Evolutionary conservation across 2,888 invertebrate genomes (phyloP), one percentile per base, ranked within the genome.

Genomic region (Aphrophora alni): DNA sequence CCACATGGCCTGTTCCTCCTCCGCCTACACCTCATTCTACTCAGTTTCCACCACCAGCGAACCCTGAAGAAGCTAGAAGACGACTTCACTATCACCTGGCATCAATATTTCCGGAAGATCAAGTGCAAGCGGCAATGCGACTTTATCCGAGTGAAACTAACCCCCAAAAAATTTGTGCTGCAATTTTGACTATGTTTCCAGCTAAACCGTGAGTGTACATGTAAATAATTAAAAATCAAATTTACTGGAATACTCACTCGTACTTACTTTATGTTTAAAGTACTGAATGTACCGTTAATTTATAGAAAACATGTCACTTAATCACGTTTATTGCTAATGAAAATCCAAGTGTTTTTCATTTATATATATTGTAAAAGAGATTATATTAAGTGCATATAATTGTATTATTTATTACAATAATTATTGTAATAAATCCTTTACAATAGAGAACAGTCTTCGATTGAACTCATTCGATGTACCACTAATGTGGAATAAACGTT

Each of bases 21-120:
- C 82, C 82, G 26, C 77, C 83, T 1, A 69, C 78, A 77, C 88
- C 70, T n/a, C 68, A 76, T 68, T 38, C 75, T 14, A 69, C 77
- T 78, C 27, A 69, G 28, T 73, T 70, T 79, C 83, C 83, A 68
- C 85, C 83, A 10, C 89, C 89, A 89, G 85, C 88, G 83, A 82
- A 83, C 14, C 83, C 87, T 7, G 90, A 91, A 80, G 96, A 96
- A 85, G 93, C 93, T 25, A 91, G 97, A 0, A 90, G 94, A 33
- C 92, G 93, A 84, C 89, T 97, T 87, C 96, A 95, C 88, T 97
- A 94, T 88, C 97, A 97, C 88, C 89, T 98, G 83, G 93, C 95
- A n/a, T 95, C 95, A 78, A 93, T 98, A 81, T 98, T 98, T 89
- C 97, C 97, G 0, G 95, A 96, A 86, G 93, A 95, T 84, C 95